Evolutionary conservation across 2,797 vertebrate species (phyloP), one percentile per base, ranked within the genome.

Genomic region (Schizopygopsis malacanthus): DNA sequence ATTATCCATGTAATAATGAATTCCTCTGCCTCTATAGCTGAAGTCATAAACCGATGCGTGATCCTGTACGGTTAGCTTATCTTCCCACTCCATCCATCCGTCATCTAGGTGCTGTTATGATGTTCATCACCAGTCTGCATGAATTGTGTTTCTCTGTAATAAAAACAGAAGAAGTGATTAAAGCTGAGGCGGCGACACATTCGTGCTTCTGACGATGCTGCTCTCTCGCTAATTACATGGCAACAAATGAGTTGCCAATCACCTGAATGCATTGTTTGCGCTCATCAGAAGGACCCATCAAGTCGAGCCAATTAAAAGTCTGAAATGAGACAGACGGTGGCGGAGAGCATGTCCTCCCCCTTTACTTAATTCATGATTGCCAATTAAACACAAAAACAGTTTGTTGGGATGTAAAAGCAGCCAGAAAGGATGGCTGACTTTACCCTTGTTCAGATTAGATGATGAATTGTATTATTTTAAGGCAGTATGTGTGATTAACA

Each of bases 291-390:
- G 91, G 93, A 94, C 93, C 93, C 93, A 95, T 95, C 95, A 95
- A 94, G 93, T 94, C 92, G 92, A 94, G 92, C 95, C 95, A 95
- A 96, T 96, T 96, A 96, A 94, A 95, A 93, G 93, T 92, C 85
- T 93, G 92, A 89, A 70, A 93, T 92, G 92, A 92, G 92, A 89
- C 91, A 93, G 93, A 93, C 93, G 90, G 93, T 88, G 90, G 92
- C 91, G 90, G 90, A 83, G 90, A 92, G 90, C 93, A 82, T 92
- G 89, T 85, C 83, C 91, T 92, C 93, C 94, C 94, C 92, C 90
- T 95, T 95, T 93, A 92, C 92, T 93, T 96, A 95, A 96, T 95
- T 95, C 93, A 95, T 94, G 94, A 95, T 94, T 95, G 95, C 93
- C 94, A 95, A 96, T 95, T 95, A 95, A 95, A 95, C 94, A 10